Percentiles rank a stretch among this genome's conserved stretches.
phyloP scores from a whole-genome alignment of 2,797 vertebrate species.

The Champsocephalus esox region DNA sequence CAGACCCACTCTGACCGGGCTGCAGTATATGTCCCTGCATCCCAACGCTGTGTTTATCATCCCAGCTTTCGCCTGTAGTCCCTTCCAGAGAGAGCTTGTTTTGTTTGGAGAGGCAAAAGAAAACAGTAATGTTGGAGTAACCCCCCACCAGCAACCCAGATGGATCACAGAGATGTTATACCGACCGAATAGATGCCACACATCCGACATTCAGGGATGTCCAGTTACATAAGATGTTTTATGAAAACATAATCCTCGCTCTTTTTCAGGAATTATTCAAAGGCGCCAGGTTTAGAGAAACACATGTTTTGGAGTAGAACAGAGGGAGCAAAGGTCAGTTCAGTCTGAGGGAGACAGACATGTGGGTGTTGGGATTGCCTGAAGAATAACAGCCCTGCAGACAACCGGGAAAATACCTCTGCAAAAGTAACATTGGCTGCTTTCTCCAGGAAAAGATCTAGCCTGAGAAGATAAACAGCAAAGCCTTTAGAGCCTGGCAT shows the following conservation, averaged over 20 bases:
- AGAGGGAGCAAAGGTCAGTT: constrained; percentile 52
- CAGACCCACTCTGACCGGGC: constrained; percentile 69
- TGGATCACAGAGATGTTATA: constrained; percentile 65
- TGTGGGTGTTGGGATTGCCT: constrained; percentile 48
- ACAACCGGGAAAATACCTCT: constrained; percentile 34
- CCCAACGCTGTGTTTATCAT: constrained; percentile 79
- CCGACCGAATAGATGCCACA: constrained; percentile 49
- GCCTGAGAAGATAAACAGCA: constrained; percentile 54
- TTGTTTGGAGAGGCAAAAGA: constrained; percentile 81
- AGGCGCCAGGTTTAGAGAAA: constrained; percentile 21
- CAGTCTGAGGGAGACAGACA: constrained; percentile 43
- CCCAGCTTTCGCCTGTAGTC: constrained; percentile 66
- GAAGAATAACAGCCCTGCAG: constrained; percentile 61
- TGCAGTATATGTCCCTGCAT: constrained; percentile 67
- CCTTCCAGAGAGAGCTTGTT: constrained; percentile 74
- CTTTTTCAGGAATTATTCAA: constrained; percentile 16
- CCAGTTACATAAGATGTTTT: constrained; percentile 29
- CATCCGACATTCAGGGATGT: constrained; percentile 38
- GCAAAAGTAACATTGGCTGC: constrained; percentile 21
- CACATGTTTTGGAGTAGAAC: constrained; percentile 25
- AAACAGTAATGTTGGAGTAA: constrained; percentile 69
- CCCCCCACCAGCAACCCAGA: constrained; percentile 74
- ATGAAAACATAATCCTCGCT: constrained; percentile 29
- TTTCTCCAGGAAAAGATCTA: constrained; percentile 36
- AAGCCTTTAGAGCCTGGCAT: constrained; percentile 49